Conservation (phyloP, 2,797 vertebrate species). For the Oryzias dopingdopingensis region DNA sequence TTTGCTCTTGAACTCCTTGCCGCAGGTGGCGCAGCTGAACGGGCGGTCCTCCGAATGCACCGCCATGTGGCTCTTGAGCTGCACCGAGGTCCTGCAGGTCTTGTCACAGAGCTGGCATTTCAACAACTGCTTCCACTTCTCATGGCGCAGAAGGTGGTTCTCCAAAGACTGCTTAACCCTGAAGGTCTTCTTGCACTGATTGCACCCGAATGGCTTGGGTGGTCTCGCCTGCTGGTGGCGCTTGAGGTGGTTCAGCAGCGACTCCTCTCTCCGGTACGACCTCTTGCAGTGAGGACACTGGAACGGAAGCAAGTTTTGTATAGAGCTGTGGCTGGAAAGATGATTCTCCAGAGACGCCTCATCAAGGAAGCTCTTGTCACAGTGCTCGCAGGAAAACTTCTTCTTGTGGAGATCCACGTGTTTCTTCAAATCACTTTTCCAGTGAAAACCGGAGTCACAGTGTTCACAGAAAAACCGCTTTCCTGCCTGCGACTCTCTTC, state of each 20-base stretch:
- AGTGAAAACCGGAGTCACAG: slow-evolving; percentile 52
- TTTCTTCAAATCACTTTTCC: slow-evolving; percentile 66
- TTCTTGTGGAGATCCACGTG: slow-evolving; percentile 66
- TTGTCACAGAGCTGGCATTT: slow-evolving; percentile 68
- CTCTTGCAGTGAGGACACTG: slow-evolving; percentile 61
- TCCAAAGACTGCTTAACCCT: slow-evolving; percentile 61
- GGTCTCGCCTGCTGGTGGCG: slow-evolving; percentile 55
- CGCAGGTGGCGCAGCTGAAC: slow-evolving; percentile 72
- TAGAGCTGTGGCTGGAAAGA: slow-evolving; percentile 30
- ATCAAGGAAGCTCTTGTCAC: slow-evolving; percentile 69
- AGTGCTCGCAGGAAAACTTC: slow-evolving; percentile 72
- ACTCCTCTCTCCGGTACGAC: slow-evolving; percentile 57
- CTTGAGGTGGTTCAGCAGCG: slow-evolving; percentile 66
- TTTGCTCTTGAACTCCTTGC: slow-evolving; percentile 77
- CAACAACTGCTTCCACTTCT: slow-evolving; percentile 56
- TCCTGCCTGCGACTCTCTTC: slow-evolving; percentile 14
- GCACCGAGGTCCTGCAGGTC: slow-evolving; percentile 60
- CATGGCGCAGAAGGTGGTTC: slow-evolving; percentile 67
- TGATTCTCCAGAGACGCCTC: slow-evolving; percentile 64
- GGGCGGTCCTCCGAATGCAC: slow-evolving; percentile 72
- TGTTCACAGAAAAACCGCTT: slow-evolving; percentile 62
- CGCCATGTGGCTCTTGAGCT: slow-evolving; percentile 65
- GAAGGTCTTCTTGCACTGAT: slow-evolving; percentile 69
- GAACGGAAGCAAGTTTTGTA: slow-evolving; percentile 56
- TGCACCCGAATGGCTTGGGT: slow-evolving; percentile 65